Conservation (phyloP, 2,797 vertebrate species). For the Phaenicophaeus curvirostris region DNA sequence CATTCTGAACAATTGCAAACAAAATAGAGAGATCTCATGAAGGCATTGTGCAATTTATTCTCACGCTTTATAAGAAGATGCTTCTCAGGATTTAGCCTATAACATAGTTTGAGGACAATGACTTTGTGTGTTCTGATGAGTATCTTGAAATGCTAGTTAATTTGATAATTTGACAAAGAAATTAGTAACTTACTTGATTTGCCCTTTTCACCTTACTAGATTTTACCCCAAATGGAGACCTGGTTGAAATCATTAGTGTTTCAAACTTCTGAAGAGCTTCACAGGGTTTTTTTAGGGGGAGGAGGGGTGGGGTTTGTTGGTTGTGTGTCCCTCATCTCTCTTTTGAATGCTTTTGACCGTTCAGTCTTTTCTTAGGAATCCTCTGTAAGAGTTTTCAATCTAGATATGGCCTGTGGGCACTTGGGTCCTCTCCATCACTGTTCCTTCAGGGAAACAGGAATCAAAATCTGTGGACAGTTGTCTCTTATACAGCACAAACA, state of each 20-base stretch:
- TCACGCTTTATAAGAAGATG: background rate
- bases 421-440: background rate
- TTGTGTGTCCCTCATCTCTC: background rate
- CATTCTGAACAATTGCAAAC: background rate
- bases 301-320: accelerated
- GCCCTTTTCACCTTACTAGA: background rate
- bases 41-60: background rate
- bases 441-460: background rate
- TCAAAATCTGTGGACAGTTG: background rate
- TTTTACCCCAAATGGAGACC: background rate
- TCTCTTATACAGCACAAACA: background rate
- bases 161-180: background rate
- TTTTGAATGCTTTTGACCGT: background rate
- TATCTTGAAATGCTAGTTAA: background rate
- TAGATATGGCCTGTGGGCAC: background rate
- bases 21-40: background rate
- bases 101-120: background rate
- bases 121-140: background rate
- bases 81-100: background rate
- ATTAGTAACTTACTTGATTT: background rate
- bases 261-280: background rate
- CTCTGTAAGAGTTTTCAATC: background rate
- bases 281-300: accelerated
- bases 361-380: background rate
- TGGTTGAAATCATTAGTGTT: background rate